Conservation (phyloP, 2,888 invertebrate species). For the Ethmia dodecea region DNA sequence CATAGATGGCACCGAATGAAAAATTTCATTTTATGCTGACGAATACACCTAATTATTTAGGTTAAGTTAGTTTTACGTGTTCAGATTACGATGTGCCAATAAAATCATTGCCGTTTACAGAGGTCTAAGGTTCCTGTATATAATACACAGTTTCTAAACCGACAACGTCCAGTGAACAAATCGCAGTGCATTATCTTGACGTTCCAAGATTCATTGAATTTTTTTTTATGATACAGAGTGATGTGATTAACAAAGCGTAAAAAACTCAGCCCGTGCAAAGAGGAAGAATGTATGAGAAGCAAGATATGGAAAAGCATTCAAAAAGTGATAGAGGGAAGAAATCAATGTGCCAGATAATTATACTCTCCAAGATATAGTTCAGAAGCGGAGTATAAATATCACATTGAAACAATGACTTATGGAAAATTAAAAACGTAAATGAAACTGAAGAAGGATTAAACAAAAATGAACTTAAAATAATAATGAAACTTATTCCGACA, state of each 20-base stretch:
- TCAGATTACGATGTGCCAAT: conserved; percentile 52
- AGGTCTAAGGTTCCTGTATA: conserved; percentile 16
- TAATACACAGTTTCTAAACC: conserved; percentile 35
- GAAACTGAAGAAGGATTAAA: conserved; percentile 41
- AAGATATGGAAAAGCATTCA: conserved; percentile 73
- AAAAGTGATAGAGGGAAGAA: conserved; percentile 63
- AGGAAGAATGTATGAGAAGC: conserved; percentile 71
- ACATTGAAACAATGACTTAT: conserved; percentile 48
- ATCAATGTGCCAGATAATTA: conserved; percentile 50
- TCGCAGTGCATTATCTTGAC: conserved; percentile 63
- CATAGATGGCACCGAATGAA: conserved; percentile 42
- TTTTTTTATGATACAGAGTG: conserved; percentile 72
- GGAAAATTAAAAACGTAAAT: conserved; percentile 45
- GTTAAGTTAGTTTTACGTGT: conserved; percentile 37
- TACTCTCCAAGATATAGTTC: conserved; percentile 36
- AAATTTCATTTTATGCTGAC: conserved; percentile 25
- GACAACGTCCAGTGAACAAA: conserved; percentile 53
- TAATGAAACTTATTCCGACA: conserved; percentile 58
- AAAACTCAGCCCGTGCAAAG: conserved; percentile 73
- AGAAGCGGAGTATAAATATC: conserved; percentile 53
- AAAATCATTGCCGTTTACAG: conserved; percentile 30
- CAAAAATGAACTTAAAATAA: conserved; percentile 44
- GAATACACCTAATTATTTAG: conserved; percentile 44
- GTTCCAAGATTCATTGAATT: conserved; percentile 49
- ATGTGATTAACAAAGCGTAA: conserved; percentile 69